Percentiles rank a stretch among this genome's conserved stretches.
Conservation (phyloP, 2,888 invertebrate genomes). For the Ornithoptera alexandrae region DNA sequence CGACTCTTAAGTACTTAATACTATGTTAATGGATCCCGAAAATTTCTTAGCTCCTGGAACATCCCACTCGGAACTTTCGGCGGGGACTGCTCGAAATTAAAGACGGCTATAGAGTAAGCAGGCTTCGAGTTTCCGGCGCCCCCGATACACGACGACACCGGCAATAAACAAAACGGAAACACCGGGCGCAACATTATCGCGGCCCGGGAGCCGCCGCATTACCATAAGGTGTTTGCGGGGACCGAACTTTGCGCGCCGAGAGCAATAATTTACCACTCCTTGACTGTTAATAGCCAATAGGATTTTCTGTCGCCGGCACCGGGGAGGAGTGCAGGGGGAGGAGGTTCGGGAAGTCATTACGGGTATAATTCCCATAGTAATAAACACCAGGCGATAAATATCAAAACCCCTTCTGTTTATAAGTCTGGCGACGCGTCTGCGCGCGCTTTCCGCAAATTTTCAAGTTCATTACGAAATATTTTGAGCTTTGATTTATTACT, state of each 20-base stretch:
- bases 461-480: constrained; percentile 6
- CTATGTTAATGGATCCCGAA: too few species aligned
- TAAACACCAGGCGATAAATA: constrained; percentile 78
- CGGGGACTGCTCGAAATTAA: neutral
- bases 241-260: constrained; percentile 46
- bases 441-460: constrained; percentile 31
- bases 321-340: constrained; percentile 36
- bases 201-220: constrained; percentile 44
- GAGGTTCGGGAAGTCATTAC: constrained; percentile 77
- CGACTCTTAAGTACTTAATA: too few species aligned
- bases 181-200: constrained; percentile 37
- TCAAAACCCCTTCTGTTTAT: constrained; percentile 70
- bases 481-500: too few species aligned
- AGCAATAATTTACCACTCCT: constrained; percentile 70
- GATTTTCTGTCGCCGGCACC: constrained; percentile 65
- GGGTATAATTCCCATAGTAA: constrained; percentile 78
- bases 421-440: constrained; percentile 44
- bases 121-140: too few species aligned
- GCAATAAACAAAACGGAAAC: constrained; percentile 43
- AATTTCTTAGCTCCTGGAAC: too few species aligned
- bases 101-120: too few species aligned
- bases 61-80: constrained; percentile 3
- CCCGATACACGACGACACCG: constrained; percentile 25
- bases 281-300: constrained; percentile 78
- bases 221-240: constrained; percentile 61